Evolutionary conservation across 2,888 invertebrate genomes (phyloP), one percentile per base, ranked within the genome.

Genomic region (Portevinia maculata): DNA sequence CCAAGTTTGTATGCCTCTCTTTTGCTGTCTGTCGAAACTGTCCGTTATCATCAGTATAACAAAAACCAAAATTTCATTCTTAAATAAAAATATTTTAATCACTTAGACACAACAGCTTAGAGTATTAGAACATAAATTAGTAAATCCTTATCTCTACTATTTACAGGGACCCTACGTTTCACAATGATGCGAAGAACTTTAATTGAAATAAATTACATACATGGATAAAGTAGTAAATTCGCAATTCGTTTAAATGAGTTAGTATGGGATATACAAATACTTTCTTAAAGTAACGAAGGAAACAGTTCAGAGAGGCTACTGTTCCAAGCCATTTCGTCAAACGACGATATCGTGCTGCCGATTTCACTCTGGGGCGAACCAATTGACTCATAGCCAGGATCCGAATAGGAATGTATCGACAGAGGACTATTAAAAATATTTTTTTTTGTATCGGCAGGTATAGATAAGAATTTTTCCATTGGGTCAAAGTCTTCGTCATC

Each of bases 271-370:
- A 15, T 59, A 17, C 6, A n/a, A 21, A 21, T 17, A 5, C 1
- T 13, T 6, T 4, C 3, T 17, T 92, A 95, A 64, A 94, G 92
- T 87, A 96, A 91, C 81, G 93, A 93, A 37, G 96, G 96, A 90
- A 96, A 96, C 86, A 96, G 90, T 90, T 96, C 95, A 79, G 94
- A 94, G 86, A 96, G 94, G 86, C 94, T 94, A 87, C 94, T 94
- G 87, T 94, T 94, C 95, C 95, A 95, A 87, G 94, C 92, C 88
- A 95, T 94, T 87, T 94, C 88, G 7, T 88, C 88, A 15, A 85
- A 86, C 0, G 73, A 48, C 7, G 73, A 75, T 59, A 79, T 85
- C 67, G 64, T 84, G 39, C 9, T 78, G 73, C n/a, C 88, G 85
- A 70, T 86, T 76, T 55, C 87, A 85, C 62, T 88, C 79, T 37